Conservation (phyloP, 1,140 invertebrate genomes). For the Heliothis virescens region DNA sequence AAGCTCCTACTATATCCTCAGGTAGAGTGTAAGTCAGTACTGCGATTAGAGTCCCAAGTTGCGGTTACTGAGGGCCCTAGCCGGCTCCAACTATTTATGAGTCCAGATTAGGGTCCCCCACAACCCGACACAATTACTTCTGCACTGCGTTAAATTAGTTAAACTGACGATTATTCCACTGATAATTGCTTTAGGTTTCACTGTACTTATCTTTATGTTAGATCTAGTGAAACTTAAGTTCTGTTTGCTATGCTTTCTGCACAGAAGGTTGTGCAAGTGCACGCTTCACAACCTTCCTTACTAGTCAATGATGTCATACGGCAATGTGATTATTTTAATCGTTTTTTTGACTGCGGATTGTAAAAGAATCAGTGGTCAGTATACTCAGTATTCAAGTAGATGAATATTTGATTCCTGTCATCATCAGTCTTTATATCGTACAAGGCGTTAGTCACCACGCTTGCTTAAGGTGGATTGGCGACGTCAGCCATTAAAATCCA, state of each 20-base stretch:
- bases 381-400: too few relatives aligned
- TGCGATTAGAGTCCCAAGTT: constrained; percentile 11
- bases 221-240: constrained; percentile 6
- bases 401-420: too few relatives aligned
- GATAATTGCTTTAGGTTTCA: constrained; percentile 32
- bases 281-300: not conserved
- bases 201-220: constrained; percentile 12
- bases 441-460: too few relatives aligned
- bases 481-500: not conserved
- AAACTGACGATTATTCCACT: constrained; percentile 29
- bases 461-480: too few relatives aligned
- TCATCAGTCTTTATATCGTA: too few relatives aligned
- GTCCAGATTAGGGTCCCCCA: constrained; percentile 35
- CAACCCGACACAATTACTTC: constrained; percentile 42
- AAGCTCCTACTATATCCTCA: not conserved
- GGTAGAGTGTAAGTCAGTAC: not conserved
- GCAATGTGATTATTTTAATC: too few relatives aligned
- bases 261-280: not conserved
- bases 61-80: constrained; percentile 11
- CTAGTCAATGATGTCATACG: too few relatives aligned
- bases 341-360: too few relatives aligned
- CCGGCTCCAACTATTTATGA: constrained; percentile 34
- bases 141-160: constrained; percentile 40
- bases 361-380: too few relatives aligned
- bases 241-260: not conserved